phyloP scores from a whole-genome alignment of 2,888 invertebrate genomes.

The Drosophila peninsularis region DNA sequence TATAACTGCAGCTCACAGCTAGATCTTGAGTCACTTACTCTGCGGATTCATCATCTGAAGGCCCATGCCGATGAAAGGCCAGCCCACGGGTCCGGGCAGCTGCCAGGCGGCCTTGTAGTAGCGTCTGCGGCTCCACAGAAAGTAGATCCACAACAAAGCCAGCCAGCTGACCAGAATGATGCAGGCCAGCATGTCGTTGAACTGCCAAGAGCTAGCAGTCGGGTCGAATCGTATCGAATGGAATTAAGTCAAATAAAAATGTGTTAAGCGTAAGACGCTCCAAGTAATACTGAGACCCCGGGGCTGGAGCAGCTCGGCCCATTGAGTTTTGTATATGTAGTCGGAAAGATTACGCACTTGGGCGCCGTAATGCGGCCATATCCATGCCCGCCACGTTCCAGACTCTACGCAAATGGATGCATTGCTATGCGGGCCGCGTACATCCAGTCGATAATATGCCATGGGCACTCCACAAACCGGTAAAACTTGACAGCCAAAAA shows the following conservation, averaged over 20 bases:
- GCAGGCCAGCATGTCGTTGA: slow-evolving; percentile 70
- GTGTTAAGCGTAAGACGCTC: slow-evolving; percentile 39
- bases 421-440: slow-evolving; percentile 58
- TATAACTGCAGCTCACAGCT: not conserved
- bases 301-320: slow-evolving; percentile 11
- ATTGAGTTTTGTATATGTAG: slow-evolving; percentile 67
- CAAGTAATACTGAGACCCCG: slow-evolving; percentile 45
- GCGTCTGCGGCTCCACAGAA: slow-evolving; percentile 80
- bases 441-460: slow-evolving; percentile 48
- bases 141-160: slow-evolving; percentile 68
- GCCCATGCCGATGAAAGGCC: slow-evolving; percentile 82
- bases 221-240: slow-evolving; percentile 18
- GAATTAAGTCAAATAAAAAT: slow-evolving; percentile 14
- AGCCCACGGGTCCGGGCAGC: slow-evolving; percentile 80
- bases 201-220: slow-evolving; percentile 21
- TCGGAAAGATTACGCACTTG: slow-evolving; percentile 53
- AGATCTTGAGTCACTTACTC: slow-evolving; percentile 59
- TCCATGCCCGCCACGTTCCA: slow-evolving; percentile 56
- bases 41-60: slow-evolving; percentile 82
- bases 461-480: slow-evolving; percentile 31
- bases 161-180: slow-evolving; percentile 59
- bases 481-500: slow-evolving; percentile 1
- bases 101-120: slow-evolving; percentile 79
- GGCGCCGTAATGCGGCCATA: slow-evolving; percentile 46
- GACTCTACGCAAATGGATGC: slow-evolving; percentile 33